Conservation (phyloP, 2,797 vertebrate species). For the Erithacus rubecula region DNA sequence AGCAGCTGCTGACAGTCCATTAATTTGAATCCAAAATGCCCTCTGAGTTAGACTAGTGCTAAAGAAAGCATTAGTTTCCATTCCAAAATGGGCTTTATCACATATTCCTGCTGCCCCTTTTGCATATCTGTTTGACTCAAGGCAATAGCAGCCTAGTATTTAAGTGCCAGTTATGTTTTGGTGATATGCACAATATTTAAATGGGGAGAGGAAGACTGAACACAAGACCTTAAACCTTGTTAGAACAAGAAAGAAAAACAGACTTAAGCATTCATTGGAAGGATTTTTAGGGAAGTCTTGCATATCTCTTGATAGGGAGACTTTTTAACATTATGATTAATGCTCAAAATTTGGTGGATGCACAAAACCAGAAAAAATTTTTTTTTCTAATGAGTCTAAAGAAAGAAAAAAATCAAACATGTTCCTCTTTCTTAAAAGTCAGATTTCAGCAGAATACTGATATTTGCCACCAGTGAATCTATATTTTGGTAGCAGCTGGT, state of each 20-base stretch:
- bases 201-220: neutral
- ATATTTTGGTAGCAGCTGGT: constrained; percentile 13
- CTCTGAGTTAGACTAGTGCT: constrained; percentile 44
- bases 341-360: neutral
- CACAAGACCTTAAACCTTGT: neutral
- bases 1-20: constrained; percentile 60
- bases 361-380: neutral
- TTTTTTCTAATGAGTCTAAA: neutral
- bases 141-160: constrained; percentile 10
- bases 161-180: constrained; percentile 31
- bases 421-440: neutral
- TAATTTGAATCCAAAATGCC: constrained; percentile 74
- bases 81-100: constrained; percentile 62
- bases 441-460: neutral
- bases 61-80: constrained; percentile 63
- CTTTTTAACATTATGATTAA: neutral
- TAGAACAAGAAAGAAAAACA: neutral
- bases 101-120: constrained; percentile 49
- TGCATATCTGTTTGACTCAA: constrained; percentile 51
- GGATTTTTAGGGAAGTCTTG: constrained; percentile 39
- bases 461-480: neutral
- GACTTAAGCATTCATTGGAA: constrained; percentile 25
- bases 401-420: neutral
- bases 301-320: neutral
- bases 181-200: constrained; percentile 28